These are phyloP conservation scores for Dipodomys merriami DNA, from an alignment of 2,113 vertebrate genomes.

Conservation along the genomic window DNA sequence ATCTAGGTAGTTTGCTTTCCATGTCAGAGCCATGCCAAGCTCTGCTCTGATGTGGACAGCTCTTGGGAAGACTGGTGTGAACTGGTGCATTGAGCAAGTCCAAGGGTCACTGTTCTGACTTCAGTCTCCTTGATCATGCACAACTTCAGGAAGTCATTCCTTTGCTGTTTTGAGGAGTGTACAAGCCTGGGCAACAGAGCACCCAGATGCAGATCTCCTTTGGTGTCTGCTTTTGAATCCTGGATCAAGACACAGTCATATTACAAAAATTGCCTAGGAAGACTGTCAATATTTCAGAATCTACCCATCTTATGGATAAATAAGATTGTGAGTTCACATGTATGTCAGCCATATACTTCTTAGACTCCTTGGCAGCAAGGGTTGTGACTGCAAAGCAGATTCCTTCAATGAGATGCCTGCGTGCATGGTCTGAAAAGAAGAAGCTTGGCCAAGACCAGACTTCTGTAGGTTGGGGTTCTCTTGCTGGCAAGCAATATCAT, in stretches of 20 bases:
- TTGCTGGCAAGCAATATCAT: neutral
- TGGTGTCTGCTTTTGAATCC: neutral
- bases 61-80: neutral
- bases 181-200: neutral
- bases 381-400: neutral
- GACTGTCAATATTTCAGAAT: neutral
- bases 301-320: neutral
- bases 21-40: neutral
- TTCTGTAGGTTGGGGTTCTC: neutral
- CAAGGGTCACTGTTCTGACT: neutral
- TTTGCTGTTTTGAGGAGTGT: neutral
- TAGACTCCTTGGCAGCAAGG: slow-evolving; percentile 5
- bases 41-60: neutral
- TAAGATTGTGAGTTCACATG: neutral
- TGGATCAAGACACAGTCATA: neutral
- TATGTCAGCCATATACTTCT: neutral
- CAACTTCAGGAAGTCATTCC: neutral
- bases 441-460: neutral
- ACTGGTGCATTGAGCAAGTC: neutral
- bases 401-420: neutral
- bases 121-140: neutral
- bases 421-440: neutral
- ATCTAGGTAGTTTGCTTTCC: neutral
- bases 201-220: neutral
- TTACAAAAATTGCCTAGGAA: neutral